Percentiles rank a stretch among this genome's conserved stretches.
Evolutionary conservation across 2,113 vertebrate genomes (phyloP).

Genomic region (Sclerurus mexicanus): DNA sequence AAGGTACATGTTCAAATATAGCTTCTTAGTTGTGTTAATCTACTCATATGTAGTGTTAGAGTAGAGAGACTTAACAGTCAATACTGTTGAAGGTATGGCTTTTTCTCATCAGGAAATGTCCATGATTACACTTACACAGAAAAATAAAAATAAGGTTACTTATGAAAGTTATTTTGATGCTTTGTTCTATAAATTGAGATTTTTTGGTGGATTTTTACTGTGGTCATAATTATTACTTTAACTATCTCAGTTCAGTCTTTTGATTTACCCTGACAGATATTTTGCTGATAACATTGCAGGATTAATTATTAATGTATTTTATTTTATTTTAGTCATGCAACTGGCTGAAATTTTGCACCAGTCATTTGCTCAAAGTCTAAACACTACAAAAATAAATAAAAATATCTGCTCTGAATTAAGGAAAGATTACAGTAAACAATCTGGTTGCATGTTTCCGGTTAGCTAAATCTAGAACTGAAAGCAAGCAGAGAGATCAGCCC

Average conservation of each 20-base stretch:
- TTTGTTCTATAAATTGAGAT: not conserved
- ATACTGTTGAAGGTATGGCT: not conserved
- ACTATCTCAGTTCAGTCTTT: conserved; percentile 1
- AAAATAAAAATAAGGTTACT: not conserved
- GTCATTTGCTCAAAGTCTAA: not conserved
- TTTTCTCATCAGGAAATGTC: not conserved
- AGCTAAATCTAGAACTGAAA: not conserved
- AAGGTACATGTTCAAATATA: not conserved
- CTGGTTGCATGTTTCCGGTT: not conserved
- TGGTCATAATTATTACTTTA: not conserved
- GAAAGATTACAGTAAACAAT: not conserved
- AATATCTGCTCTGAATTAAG: not conserved
- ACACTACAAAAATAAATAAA: not conserved
- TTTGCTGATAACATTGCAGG: conserved; percentile 24
- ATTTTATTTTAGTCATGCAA: conserved; percentile 34
- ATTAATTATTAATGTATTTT: conserved; percentile 25
- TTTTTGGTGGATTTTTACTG: not conserved
- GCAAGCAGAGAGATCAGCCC: not conserved
- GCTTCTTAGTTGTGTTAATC: conserved; percentile 1
- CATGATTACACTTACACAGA: not conserved
- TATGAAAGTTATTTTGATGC: not conserved
- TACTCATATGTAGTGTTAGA: not conserved
- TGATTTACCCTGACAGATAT: not conserved
- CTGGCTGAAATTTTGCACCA: not conserved
- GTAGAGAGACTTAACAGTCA: not conserved